These are phyloP conservation scores for Ptychodera flava DNA, from an alignment of 35 echinoderm and acorn worm species.

Conservation along the genomic window DNA sequence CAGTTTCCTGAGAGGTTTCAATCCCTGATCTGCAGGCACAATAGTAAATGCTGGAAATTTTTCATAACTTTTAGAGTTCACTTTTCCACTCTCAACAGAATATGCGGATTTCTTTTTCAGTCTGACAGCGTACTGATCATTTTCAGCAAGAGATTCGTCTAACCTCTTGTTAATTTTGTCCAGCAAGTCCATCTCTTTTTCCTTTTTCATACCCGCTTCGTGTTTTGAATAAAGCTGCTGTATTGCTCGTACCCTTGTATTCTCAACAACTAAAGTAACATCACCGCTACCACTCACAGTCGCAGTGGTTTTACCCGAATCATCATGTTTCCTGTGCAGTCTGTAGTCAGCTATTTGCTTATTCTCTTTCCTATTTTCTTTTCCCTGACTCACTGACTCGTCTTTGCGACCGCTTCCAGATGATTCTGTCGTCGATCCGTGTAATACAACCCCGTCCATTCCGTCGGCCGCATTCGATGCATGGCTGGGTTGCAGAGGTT, in stretches of 20 bases:
- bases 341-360: too few species aligned
- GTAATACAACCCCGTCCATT: neutral
- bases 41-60: conserved; percentile 15
- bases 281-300: neutral
- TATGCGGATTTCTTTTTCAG: neutral
- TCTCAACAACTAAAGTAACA: neutral
- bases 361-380: neutral
- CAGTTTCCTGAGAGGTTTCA: conserved; percentile 72
- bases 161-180: neutral
- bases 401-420: neutral
- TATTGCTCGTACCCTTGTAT: neutral
- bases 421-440: neutral
- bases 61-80: conserved; percentile 5
- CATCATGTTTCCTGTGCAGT: neutral
- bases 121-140: neutral
- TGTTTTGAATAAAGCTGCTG: neutral
- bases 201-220: neutral
- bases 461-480: neutral
- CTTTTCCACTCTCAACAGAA: neutral
- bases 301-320: neutral
- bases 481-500: neutral
- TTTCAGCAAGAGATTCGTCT: neutral
- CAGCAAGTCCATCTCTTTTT: neutral
- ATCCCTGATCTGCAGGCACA: neutral
- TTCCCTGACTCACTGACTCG: neutral